Conservation (phyloP, 2,113 vertebrate genomes). For the Hippolais icterina region DNA sequence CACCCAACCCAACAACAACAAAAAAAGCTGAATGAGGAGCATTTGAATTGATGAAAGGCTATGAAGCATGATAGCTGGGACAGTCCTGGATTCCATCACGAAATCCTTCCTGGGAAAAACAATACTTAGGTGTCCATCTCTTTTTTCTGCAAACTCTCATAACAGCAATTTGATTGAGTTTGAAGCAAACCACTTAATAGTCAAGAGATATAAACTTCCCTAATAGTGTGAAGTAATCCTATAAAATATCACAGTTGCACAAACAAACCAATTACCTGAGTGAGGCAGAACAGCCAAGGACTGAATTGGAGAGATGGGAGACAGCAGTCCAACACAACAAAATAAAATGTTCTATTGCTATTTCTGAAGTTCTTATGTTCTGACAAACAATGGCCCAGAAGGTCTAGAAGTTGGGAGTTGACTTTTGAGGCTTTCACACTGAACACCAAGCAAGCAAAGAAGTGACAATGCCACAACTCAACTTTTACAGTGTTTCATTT, state of each 20-base stretch:
- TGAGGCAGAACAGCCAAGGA: background rate
- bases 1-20: background rate
- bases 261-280: constrained; percentile 12
- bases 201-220: background rate
- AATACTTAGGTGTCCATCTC: background rate
- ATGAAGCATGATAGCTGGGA: background rate
- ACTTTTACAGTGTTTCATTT: background rate
- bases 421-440: background rate
- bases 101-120: background rate
- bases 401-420: background rate
- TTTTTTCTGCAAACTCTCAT: background rate
- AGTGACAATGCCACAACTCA: background rate
- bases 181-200: constrained; percentile 1
- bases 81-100: background rate
- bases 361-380: background rate
- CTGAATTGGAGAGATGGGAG: background rate
- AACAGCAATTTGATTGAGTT: background rate
- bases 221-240: background rate
- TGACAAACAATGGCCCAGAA: background rate
- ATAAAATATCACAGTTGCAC: background rate
- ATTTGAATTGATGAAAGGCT: background rate
- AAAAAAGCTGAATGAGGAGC: background rate
- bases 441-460: background rate
- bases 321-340: background rate
- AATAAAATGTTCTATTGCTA: background rate